Evolutionary conservation across 2,797 vertebrate genomes (phyloP).

Genomic region (Anguilla obscura): DNA sequence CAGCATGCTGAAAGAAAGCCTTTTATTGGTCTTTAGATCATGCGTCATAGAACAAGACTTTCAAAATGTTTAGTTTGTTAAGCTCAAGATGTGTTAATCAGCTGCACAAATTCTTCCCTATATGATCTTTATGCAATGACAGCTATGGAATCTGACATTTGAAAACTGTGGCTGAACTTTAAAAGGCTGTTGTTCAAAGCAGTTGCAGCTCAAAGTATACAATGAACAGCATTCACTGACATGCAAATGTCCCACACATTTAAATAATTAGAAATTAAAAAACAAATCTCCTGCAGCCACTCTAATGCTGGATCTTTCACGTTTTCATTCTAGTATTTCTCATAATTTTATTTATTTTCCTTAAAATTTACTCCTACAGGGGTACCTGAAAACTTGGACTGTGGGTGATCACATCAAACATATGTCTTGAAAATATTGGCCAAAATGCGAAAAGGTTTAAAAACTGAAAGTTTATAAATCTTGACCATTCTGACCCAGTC

Average conservation of each 20-base stretch:
- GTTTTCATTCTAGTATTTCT: not conserved
- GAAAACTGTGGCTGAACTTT: slow-evolving; percentile 15
- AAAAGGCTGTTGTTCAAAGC: slow-evolving; percentile 18
- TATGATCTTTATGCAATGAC: not conserved
- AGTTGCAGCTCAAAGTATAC: not conserved
- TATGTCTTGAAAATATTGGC: not conserved
- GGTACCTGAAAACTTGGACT: not conserved
- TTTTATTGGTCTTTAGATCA: not conserved
- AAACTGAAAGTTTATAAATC: not conserved
- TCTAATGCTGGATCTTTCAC: not conserved
- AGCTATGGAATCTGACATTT: slow-evolving; percentile 19
- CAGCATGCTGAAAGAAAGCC: not conserved
- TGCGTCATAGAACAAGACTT: not conserved
- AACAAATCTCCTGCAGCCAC: not conserved
- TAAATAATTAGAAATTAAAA: not conserved
- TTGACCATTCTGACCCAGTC: not conserved
- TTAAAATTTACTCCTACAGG: not conserved
- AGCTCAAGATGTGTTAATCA: slow-evolving; percentile 2
- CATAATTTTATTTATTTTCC: not conserved
- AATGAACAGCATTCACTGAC: not conserved
- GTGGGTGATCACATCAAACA: not conserved
- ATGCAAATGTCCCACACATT: not conserved
- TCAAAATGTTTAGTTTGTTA: not conserved
- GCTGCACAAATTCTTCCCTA: not conserved
- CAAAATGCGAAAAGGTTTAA: not conserved